Base-by-base conservation (phyloP, 1,140 invertebrate genomes). In the Pachyrhynchus sulphureomaculatus region DNA sequence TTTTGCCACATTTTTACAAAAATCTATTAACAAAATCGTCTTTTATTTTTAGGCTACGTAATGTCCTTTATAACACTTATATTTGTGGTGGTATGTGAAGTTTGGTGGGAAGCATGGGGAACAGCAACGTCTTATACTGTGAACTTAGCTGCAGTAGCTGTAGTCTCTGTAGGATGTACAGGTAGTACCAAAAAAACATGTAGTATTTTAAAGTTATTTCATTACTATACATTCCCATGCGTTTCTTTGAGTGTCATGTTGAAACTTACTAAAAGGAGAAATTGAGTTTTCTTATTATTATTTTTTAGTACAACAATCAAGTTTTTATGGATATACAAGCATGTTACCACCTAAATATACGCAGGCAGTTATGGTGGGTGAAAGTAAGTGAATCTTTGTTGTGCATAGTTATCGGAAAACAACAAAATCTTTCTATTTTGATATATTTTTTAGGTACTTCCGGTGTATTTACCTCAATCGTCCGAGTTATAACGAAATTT, bases 251-350 rank as follows among this genome's bases (percentile, higher is more conserved):
- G n/a, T n/a, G n/a, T n/a, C n/a, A n/a, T n/a, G n/a, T n/a, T n/a
- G n/a, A n/a, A n/a, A n/a, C n/a, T n/a, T n/a, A n/a, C n/a, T n/a
- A n/a, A n/a, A n/a, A n/a, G n/a, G n/a, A n/a, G n/a, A n/a, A n/a
- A n/a, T n/a, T n/a, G n/a, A n/a, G n/a, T n/a, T 2, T 29, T 2
- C 12, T 29, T 29, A 6, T 29, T 24, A 20, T 34, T 26, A 23
- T 48, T 61, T 78, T 80, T 53, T 72, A 81, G 88, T 95, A 41
- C 93, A 96, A 76, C 93, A 96, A 78, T 93, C 92, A 0, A 94
- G 92, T 76, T 95, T 95, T 77, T 96, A 96, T 75, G 93, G 93
- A 6, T 95, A 93, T 72, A 93, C 92, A 1, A 93, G 92, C 57
- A 95, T 94, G 86, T 78, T 96, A 53, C 93, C 93, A 13, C 87